A percentile compares a stretch with the other conserved stretches of the same genome.
Conservation (phyloP, 2,797 vertebrate genomes). For the Margarornis squamiger region DNA sequence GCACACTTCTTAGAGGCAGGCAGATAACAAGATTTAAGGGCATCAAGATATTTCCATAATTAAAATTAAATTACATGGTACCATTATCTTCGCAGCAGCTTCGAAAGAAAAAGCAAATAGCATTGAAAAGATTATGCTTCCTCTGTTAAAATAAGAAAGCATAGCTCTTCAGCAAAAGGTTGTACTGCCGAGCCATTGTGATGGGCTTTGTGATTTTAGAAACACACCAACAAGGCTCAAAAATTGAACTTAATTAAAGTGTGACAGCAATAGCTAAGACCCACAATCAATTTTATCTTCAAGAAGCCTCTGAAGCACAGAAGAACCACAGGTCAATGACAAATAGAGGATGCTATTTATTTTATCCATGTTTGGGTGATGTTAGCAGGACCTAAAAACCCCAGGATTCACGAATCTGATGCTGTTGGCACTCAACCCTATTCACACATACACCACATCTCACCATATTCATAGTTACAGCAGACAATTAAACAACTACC, state of each 20-base stretch:
- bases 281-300: constrained; percentile 23
- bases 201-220: not conserved
- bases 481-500: not conserved
- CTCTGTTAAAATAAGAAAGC: constrained; percentile 17
- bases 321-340: not conserved
- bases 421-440: not conserved
- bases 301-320: not conserved
- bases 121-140: constrained; percentile 38
- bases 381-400: not conserved
- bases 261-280: constrained; percentile 5
- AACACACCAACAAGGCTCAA: not conserved
- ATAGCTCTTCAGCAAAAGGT: constrained; percentile 21
- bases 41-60: constrained; percentile 58
- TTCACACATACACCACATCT: not conserved
- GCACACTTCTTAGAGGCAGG: constrained; percentile 17
- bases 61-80: constrained; percentile 69
- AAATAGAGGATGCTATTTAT: not conserved
- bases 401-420: not conserved
- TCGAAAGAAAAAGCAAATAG: constrained; percentile 44
- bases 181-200: not conserved
- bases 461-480: not conserved
- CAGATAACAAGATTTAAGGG: constrained; percentile 69
- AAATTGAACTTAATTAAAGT: constrained; percentile 28
- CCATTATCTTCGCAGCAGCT: constrained; percentile 60
- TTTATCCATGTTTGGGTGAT: constrained; percentile 5